These are phyloP conservation scores for Ceratothoa steindachneri DNA, from an alignment of 2,888 invertebrate species.

Conservation along the genomic window DNA sequence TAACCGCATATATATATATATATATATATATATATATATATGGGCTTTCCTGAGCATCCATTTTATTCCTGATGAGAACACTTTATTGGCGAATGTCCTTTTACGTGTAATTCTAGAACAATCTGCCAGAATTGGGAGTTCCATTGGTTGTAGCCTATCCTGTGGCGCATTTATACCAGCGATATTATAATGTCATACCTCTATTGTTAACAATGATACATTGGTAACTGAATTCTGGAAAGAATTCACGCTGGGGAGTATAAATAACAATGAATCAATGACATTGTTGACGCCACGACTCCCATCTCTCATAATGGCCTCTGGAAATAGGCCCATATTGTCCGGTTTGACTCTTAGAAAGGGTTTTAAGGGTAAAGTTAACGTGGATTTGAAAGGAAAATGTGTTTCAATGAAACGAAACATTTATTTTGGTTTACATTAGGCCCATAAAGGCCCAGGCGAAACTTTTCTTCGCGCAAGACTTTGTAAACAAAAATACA, in stretches of 20 bases:
- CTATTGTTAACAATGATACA: background rate
- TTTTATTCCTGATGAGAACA: background rate
- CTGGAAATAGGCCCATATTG: background rate
- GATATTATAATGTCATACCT: background rate
- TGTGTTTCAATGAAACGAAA: background rate
- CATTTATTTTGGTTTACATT: background rate
- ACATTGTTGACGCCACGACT: background rate
- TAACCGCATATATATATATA: slow-evolving; percentile 8
- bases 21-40: slow-evolving; percentile 14
- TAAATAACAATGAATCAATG: background rate
- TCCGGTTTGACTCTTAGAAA: background rate
- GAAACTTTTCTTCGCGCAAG: no score
- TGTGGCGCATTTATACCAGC: background rate
- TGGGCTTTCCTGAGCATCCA: background rate
- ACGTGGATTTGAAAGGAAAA: background rate
- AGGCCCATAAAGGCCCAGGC: background rate
- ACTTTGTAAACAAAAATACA: background rate
- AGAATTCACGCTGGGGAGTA: background rate
- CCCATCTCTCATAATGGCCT: background rate
- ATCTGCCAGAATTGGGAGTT: background rate
- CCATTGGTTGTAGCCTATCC: background rate
- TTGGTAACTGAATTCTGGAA: background rate
- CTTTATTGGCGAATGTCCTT: background rate
- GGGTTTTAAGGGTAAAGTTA: background rate
- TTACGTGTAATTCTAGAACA: background rate